Percentiles rank a stretch among this genome's conserved stretches.
phyloP scores from a whole-genome alignment of 2,113 vertebrate species.

The Etheostoma spectabile region DNA sequence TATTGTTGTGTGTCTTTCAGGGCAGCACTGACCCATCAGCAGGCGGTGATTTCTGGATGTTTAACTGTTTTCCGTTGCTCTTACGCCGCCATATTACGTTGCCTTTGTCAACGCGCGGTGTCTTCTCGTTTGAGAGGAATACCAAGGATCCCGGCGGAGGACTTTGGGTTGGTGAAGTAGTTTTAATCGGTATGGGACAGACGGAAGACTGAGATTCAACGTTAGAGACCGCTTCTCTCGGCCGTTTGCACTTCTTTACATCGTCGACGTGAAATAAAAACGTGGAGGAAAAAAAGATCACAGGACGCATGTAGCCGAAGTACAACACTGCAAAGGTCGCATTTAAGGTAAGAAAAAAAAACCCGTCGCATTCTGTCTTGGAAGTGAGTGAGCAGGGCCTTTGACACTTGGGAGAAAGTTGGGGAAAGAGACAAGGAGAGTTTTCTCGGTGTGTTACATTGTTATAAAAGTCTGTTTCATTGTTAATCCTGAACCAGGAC shows the following conservation, averaged over 20 bases:
- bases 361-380: slow-evolving; percentile 19
- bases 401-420: slow-evolving; percentile 69
- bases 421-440: slow-evolving; percentile 2
- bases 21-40: slow-evolving; percentile 40
- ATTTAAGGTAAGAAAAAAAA: slow-evolving; percentile 74
- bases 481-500: background rate
- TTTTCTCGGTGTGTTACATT: slow-evolving; percentile 16
- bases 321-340: slow-evolving; percentile 61
- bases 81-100: slow-evolving; percentile 26
- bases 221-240: slow-evolving; percentile 32
- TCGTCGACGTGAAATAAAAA: slow-evolving; percentile 46
- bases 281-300: slow-evolving; percentile 11
- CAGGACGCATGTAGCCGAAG: slow-evolving; percentile 80
- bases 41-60: slow-evolving; percentile 50
- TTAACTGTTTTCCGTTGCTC: slow-evolving; percentile 16
- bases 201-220: slow-evolving; percentile 69
- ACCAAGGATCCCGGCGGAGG: slow-evolving; percentile 38
- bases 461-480: background rate
- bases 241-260: slow-evolving; percentile 37
- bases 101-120: slow-evolving; percentile 15
- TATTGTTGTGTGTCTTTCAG: slow-evolving; percentile 77
- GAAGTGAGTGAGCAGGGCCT: slow-evolving; percentile 52
- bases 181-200: slow-evolving; percentile 76
- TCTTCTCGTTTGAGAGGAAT: slow-evolving; percentile 15
- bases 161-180: slow-evolving; percentile 64